Conservation (phyloP, 2,113 vertebrate species). For the Archilochus colubris region DNA sequence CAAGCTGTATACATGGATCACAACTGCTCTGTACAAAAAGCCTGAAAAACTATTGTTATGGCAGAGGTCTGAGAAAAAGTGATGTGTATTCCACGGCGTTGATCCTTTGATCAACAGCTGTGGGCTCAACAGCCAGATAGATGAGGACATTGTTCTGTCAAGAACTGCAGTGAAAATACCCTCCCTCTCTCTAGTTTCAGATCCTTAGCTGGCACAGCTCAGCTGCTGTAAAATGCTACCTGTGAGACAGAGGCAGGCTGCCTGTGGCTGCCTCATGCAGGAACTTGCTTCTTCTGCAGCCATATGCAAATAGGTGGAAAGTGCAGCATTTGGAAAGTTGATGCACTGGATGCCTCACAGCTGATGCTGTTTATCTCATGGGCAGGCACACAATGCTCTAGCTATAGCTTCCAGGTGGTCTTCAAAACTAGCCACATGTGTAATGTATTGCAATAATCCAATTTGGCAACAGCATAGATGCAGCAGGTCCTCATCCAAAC, state of each 20-base stretch:
- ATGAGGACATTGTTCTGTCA: neutral
- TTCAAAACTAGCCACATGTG: neutral
- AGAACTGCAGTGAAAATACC: neutral
- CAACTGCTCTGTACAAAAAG: neutral
- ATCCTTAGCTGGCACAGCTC: neutral
- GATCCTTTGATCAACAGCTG: neutral
- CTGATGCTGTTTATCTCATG: neutral
- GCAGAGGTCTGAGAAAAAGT: neutral
- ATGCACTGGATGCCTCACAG: neutral
- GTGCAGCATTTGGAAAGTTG: neutral
- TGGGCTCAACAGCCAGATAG: neutral
- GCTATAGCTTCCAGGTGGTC: slow-evolving; percentile 49
- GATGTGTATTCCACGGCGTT: neutral
- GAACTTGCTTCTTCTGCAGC: neutral
- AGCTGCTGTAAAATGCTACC: neutral
- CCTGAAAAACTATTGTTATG: neutral
- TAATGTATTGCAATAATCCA: slow-evolving; percentile 1
- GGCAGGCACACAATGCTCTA: neutral
- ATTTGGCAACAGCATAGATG: neutral
- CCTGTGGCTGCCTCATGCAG: rapidly evolving
- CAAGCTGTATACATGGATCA: neutral
- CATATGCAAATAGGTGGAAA: neutral
- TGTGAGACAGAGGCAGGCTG: neutral
- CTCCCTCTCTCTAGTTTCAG: neutral
- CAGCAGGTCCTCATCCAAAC: neutral